Evolutionary conservation across 53 echinoderm and acorn worm genomes (phyloP), one percentile per base, ranked within the genome.

Genomic region (Antedon mediterranea): DNA sequence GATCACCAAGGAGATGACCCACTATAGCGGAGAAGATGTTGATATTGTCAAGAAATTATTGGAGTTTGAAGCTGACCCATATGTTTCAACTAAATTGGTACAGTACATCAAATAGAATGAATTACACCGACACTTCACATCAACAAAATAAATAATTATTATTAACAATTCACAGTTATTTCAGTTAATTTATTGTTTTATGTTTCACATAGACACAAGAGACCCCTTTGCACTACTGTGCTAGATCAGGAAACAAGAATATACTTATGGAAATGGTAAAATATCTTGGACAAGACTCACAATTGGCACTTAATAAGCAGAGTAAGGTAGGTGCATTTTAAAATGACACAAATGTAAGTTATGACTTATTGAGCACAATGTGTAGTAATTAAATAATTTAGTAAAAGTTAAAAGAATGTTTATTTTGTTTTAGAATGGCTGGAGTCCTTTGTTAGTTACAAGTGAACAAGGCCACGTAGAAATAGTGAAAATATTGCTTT

Each of bases 301-400:
- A 95, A 30, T 86, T 95, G 30, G 97, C 97, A 29, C 91, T 95
- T 70, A 95, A 95, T 75, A 95, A 82, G 29, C 97, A 95, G 73
- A 91, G 91, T 85, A 95, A 86, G 89, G 95, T 94, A 89, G 32
- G 76, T 3, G 23, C 23, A 32, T 37, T 37, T 11, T 37, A 37
- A 37, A 78, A 14, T 27, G 33, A 0, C 6, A 15, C 13, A 29
- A 29, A 23, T 57, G 11, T 15, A 23, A 0, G 29, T 28, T 15
- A 11, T 29, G 28, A 31, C 28, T 3, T 14, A 34, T 23, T 0
- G 0, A 0, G 5, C 5, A 5, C 29, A 9, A 33, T 34, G 4
- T 76, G 34, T 76, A 8, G 76, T 7, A 32, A 7, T 32, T 33
- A 20, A 32, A 8, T 76, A 20, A 33, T 7, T n/a, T n/a, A n/a